Percentiles rank a stretch among this genome's conserved stretches.
phyloP scores from a whole-genome alignment of 1,140 invertebrate genomes.

The Cepaea nemoralis region DNA sequence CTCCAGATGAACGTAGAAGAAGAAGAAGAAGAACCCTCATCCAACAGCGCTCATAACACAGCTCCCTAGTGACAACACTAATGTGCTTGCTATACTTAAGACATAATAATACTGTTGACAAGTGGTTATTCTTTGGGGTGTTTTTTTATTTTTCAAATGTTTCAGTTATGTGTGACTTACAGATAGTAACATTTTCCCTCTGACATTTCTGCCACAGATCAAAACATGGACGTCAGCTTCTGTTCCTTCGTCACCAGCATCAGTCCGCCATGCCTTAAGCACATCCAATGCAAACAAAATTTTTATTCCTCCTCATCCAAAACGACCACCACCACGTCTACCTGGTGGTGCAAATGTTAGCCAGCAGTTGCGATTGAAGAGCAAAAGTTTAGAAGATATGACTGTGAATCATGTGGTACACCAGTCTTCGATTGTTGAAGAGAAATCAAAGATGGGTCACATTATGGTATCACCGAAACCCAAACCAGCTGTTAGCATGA shows the following conservation, averaged over 20 bases:
- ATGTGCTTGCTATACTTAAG: too few relatives aligned
- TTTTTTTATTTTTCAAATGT: neutral
- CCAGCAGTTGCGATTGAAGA: neutral
- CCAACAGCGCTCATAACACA: too few relatives aligned
- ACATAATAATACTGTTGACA: too few relatives aligned
- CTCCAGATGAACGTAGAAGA: too few relatives aligned
- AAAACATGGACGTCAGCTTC: neutral
- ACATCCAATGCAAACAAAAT: neutral
- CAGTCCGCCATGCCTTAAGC: neutral
- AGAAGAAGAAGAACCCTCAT: too few relatives aligned
- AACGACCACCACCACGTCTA: neutral
- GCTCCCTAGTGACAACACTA: too few relatives aligned
- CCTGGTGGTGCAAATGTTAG: neutral
- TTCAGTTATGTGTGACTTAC: neutral
- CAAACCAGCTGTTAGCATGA: neutral
- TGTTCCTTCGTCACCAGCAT: neutral
- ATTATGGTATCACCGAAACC: neutral
- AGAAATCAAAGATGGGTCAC: neutral
- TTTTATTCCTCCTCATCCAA: neutral
- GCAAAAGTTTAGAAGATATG: neutral
- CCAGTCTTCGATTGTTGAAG: neutral
- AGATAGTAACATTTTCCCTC: neutral
- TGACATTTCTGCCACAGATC: neutral
- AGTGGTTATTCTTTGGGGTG: too few relatives aligned
- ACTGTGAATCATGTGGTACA: neutral